Conservation (phyloP, 2,797 vertebrate genomes). For the Pangasius sanitwongsei region DNA sequence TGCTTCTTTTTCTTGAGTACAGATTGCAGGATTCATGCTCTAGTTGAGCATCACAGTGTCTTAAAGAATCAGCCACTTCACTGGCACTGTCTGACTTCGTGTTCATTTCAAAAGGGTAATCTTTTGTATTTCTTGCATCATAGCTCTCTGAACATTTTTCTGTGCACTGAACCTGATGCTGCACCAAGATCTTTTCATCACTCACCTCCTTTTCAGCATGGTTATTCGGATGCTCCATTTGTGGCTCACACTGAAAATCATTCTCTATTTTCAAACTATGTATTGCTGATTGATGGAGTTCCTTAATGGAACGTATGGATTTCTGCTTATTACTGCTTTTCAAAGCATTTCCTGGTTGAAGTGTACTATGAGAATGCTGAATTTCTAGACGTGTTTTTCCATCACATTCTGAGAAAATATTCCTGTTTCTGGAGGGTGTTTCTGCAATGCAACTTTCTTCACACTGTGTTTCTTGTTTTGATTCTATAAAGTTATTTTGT, state of each 20-base stretch:
- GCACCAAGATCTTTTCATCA: slow-evolving; percentile 39
- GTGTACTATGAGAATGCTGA: background rate
- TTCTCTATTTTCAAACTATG: background rate
- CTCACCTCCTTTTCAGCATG: slow-evolving; percentile 4
- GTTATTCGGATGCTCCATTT: background rate
- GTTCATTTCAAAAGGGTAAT: slow-evolving; percentile 40
- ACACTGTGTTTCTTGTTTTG: background rate
- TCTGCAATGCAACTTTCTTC: background rate
- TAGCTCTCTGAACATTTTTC: slow-evolving; percentile 38
- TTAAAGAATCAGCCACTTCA: slow-evolving; percentile 9
- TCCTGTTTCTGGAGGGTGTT: background rate
- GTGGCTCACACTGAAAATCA: slow-evolving; percentile 2
- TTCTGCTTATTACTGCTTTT: background rate
- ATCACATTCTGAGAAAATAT: background rate
- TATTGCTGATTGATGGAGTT: slow-evolving; percentile 20
- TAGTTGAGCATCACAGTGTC: slow-evolving; percentile 57
- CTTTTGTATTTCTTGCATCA: slow-evolving; percentile 56
- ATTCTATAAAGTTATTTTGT: background rate
- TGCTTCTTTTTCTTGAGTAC: slow-evolving; percentile 73
- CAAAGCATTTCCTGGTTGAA: background rate
- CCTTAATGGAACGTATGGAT: background rate
- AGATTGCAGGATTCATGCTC: slow-evolving; percentile 47
- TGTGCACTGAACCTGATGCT: background rate
- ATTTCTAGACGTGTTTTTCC: background rate
- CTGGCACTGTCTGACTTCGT: slow-evolving; percentile 21